Evolutionary conservation across 2,888 invertebrate genomes (phyloP).

Genomic region (Baccha elongata): DNA sequence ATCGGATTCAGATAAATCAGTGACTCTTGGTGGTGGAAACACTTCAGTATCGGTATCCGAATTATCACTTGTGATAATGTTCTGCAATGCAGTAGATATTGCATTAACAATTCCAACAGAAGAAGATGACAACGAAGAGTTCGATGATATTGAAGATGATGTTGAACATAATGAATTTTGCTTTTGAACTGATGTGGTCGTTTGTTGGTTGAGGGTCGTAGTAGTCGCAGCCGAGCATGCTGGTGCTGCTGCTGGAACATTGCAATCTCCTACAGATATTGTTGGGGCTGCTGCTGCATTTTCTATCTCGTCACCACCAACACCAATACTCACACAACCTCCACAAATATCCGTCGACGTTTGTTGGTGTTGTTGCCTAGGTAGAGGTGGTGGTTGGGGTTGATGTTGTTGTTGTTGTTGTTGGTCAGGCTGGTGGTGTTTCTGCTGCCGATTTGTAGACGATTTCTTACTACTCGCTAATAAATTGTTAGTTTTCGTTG

Average conservation of each 20-base stretch:
- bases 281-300: constrained; percentile 52
- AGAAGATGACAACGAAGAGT: constrained; percentile 79
- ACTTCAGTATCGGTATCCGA: constrained; percentile 94
- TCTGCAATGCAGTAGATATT: constrained; percentile 80
- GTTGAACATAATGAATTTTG: constrained; percentile 75
- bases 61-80: constrained; percentile 89
- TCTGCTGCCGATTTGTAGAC: constrained; percentile 43
- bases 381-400: constrained; percentile 66
- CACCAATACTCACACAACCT: constrained; percentile 68
- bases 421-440: constrained; percentile 50
- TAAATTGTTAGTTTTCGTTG: constrained; percentile 61
- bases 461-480: constrained; percentile 57
- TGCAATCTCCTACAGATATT: constrained; percentile 25
- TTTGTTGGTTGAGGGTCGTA: constrained; percentile 84
- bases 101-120: constrained; percentile 80
- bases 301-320: constrained; percentile 60
- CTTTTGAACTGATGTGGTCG: constrained; percentile 82
- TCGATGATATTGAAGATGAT: constrained; percentile 80
- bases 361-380: constrained; percentile 70
- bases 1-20: constrained; percentile 97
- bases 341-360: constrained; percentile 65
- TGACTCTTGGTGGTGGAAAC: constrained; percentile 91
- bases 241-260: constrained; percentile 74
- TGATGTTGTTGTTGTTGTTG: constrained; percentile 59
- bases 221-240: constrained; percentile 74